Conservation (phyloP, 2,888 invertebrate genomes). For the Lasioglossum marginatum region DNA sequence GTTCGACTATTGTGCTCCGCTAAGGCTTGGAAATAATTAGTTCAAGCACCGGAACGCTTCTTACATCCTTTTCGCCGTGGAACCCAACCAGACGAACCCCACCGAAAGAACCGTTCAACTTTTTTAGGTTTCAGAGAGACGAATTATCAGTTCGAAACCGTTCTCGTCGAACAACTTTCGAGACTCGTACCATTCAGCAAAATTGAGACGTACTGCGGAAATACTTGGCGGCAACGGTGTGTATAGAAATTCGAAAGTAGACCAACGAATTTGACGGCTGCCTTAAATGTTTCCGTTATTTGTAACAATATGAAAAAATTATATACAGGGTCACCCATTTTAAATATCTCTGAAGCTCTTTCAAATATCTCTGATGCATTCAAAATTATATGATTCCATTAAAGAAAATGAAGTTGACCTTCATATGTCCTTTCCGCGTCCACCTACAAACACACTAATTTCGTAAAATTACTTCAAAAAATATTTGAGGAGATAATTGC, state of each 20-base stretch:
- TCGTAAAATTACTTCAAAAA: not conserved
- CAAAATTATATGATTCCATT: too few species aligned
- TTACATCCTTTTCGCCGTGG: slow-evolving; percentile 32
- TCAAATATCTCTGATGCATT: too few species aligned
- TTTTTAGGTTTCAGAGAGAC: not conserved
- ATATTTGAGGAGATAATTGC: not conserved
- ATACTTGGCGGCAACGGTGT: not conserved
- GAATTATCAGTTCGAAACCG: slow-evolving; percentile 17
- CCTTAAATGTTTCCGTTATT: not conserved
- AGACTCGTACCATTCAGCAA: not conserved
- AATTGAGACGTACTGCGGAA: not conserved
- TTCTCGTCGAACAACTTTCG: not conserved
- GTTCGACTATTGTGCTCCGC: slow-evolving; percentile 61
- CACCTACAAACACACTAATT: not conserved
- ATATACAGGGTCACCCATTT: not conserved
- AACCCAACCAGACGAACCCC: not conserved
- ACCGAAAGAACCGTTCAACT: not conserved
- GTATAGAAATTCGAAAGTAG: not conserved
- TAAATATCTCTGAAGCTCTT: too few species aligned
- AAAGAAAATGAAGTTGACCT: too few species aligned
- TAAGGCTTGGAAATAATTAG: slow-evolving; percentile 70
- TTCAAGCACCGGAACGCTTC: slow-evolving; percentile 42
- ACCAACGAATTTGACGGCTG: not conserved
- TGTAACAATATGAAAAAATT: not conserved
- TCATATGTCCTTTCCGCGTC: too few species aligned